phyloP scores from a whole-genome alignment of 2,113 vertebrate species.

The Tiliqua scincoides region DNA sequence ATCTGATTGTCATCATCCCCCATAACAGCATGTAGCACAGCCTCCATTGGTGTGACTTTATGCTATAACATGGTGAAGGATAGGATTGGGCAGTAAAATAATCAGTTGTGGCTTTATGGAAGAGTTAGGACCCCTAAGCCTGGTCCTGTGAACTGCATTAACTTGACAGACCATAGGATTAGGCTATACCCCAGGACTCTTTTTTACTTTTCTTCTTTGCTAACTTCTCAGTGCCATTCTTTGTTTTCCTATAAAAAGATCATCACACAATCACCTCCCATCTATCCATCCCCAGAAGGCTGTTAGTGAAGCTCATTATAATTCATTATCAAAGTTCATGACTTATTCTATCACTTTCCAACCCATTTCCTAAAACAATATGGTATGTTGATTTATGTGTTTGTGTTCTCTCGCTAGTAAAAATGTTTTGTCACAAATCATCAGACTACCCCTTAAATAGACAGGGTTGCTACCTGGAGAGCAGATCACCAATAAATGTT shows the following conservation, averaged over 20 bases:
- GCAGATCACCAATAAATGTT: not conserved
- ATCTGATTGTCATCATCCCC: too few relatives aligned
- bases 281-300: not conserved
- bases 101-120: not conserved
- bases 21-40: too few relatives aligned
- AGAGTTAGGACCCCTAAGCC: not conserved
- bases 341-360: conserved; percentile 18
- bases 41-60: too few relatives aligned
- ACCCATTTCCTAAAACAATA: conserved; percentile 17
- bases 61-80: too few relatives aligned
- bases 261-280: not conserved
- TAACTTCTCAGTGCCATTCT: not conserved
- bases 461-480: not conserved
- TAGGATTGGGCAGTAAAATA: too few relatives aligned
- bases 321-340: conserved; percentile 17
- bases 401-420: not conserved
- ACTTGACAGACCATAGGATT: not conserved
- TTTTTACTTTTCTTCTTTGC: not conserved
- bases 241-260: not conserved
- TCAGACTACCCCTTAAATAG: not conserved
- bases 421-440: conserved; percentile 18
- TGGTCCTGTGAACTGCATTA: not conserved
- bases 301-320: conserved; percentile 7
- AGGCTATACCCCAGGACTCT: too few relatives aligned
- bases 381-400: not conserved